These are phyloP conservation scores for Coregonus sp. DNA, from an alignment of 2,797 vertebrate species.

Conservation along the genomic window DNA sequence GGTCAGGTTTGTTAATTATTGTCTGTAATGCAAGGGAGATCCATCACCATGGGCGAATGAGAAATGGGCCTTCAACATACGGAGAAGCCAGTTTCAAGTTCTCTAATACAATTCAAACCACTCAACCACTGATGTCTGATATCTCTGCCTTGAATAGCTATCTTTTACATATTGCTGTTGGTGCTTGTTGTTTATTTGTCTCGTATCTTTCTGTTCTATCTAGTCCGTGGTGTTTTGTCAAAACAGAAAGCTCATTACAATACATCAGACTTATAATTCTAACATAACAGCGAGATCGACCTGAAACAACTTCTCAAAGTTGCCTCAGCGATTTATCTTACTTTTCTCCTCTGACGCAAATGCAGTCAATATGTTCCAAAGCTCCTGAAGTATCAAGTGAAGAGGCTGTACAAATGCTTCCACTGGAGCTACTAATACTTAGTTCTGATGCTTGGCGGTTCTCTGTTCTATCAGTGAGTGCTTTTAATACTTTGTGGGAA, in stretches of 20 bases:
- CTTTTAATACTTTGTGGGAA: neutral
- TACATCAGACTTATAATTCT: slow-evolving; percentile 7
- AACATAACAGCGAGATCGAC: slow-evolving; percentile 9
- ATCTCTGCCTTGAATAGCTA: neutral
- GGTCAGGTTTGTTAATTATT: slow-evolving; percentile 29
- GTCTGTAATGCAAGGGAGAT: slow-evolving; percentile 16
- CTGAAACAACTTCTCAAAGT: slow-evolving; percentile 10
- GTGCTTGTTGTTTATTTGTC: neutral
- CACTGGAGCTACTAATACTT: neutral
- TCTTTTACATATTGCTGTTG: neutral
- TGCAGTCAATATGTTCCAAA: slow-evolving; percentile 12
- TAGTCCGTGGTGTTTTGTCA: neutral
- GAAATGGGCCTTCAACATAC: neutral
- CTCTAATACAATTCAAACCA: too few relatives aligned
- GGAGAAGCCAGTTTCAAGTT: neutral
- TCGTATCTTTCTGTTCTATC: neutral
- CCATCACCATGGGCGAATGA: neutral
- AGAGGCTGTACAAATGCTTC: slow-evolving; percentile 2
- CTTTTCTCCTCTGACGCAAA: neutral
- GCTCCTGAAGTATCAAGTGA: neutral
- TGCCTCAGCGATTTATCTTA: neutral
- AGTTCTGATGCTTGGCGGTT: neutral
- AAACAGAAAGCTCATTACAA: slow-evolving; percentile 10
- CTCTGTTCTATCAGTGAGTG: neutral
- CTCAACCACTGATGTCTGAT: too few relatives aligned